Evolutionary conservation across 2,797 vertebrate species (phyloP), one percentile per base, ranked within the genome.

Genomic region (Pangasius mekongensis): DNA sequence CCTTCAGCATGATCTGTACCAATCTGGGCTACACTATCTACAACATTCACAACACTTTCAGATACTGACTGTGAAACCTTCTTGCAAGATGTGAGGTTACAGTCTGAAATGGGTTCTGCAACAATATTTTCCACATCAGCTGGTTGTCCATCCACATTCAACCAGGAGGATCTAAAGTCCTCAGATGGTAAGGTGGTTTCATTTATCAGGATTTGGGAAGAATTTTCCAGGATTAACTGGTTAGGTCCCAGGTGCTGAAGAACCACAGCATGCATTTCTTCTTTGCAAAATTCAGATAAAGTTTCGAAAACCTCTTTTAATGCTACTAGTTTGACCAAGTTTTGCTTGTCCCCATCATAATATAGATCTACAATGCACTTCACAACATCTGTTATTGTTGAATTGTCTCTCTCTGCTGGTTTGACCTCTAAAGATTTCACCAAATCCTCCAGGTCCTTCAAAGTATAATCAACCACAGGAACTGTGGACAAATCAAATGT

Each of bases 101-200:
- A 78, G 58, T 88, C 73, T 6, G 83, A 33, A 47, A 69, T 24
- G 6, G 89, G 71, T 30, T 91, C 89, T 56, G 83, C 87, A 76
- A 91, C 85, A 39, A 90, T 73, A 10, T 54, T 60, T 9, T 74
- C 87, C 36, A 90, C 69, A 87, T 90, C 83, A 13, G 91, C 62
- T 73, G 82, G 85, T 16, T 87, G 84, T 62, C 64, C 88, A 84
- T 85, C 77, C 33, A 87, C 78, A 56, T 90, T 90, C 86, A 86
- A 77, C 91, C 88, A 89, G 47, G 87, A 90, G 7, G 91, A 89
- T 60, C 5, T 86, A 47, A 82, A 90, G 71, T 83, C 39, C 43
- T 87, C 60, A 36, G 64, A 20, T 9, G 27, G 43, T 39, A 77
- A 74, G 39, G 20, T 56, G 13, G 62, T 69, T 77, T 87, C 77